These are phyloP conservation scores for Brachyptera putata DNA, from an alignment of 2,888 invertebrate genomes.

Conservation along the genomic window DNA sequence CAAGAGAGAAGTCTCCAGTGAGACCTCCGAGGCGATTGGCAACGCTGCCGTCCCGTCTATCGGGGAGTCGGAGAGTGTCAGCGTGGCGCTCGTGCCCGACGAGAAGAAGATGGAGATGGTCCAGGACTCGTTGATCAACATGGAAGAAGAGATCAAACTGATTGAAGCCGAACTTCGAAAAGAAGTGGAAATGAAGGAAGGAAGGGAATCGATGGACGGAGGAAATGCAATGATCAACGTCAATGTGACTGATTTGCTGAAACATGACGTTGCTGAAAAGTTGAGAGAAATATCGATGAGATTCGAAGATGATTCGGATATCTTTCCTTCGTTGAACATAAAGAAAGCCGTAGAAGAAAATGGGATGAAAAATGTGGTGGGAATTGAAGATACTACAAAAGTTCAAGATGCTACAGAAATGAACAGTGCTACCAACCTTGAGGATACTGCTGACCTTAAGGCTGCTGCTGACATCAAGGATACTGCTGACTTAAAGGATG, in stretches of 20 bases:
- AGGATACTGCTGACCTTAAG: no score
- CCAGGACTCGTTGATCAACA: not conserved
- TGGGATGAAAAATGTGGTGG: conserved; percentile 20
- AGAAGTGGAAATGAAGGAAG: no score
- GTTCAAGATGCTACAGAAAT: not conserved
- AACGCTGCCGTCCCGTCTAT: no score
- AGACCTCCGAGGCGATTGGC: no score
- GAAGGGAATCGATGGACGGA: not conserved
- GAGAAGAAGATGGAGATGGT: not conserved
- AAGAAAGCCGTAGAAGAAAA: not conserved
- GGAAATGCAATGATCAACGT: not conserved
- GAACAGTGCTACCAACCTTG: no score
- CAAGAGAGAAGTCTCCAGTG: no score
- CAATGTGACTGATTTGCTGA: no score
- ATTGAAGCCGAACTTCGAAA: not conserved
- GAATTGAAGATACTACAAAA: not conserved
- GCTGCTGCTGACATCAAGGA: no score
- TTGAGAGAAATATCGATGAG: conserved; percentile 6
- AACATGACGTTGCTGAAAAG: conserved; percentile 11
- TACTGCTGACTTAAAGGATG: no score
- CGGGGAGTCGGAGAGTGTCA: no score
- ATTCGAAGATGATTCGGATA: conserved; percentile 4
- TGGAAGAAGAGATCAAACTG: not conserved
- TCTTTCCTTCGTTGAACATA: conserved; percentile 12
- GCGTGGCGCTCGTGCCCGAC: not conserved